Evolutionary conservation across 1,140 invertebrate genomes (phyloP), one percentile per base, ranked within the genome.

Genomic region (Heliothis subflexa): DNA sequence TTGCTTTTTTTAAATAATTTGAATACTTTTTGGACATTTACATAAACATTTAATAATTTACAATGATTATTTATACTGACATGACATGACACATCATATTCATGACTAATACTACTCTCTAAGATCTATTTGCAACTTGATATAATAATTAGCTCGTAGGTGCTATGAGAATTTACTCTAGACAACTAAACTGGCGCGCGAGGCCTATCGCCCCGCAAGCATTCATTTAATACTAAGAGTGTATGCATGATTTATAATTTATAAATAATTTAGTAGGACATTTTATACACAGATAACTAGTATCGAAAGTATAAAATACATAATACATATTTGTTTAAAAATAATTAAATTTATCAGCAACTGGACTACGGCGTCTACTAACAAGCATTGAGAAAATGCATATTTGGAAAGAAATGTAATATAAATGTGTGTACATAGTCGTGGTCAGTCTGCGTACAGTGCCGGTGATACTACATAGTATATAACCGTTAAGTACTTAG

Each of bases 21-120:
- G 91, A 94, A 94, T 94, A 94, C 93, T 94, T 93, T 94, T 93
- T 94, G 93, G 93, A 94, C 91, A 94, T 94, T 93, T 94, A 94
- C 93, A 94, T 94, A 93, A 94, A 94, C 91, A 94, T 94, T 94
- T 94, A 94, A 93, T 93, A 94, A 94, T 94, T 93, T 93, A 94
- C 92, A 94, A 87, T 93, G 93, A 93, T 92, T 92, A 92, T 93
- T 94, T 93, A 93, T 94, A 94, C 85, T 91, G 91, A 94, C 93
- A 93, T 93, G 93, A 93, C 91, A 92, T 92, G 91, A 93, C 86
- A 92, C 88, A 89, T 94, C 90, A 92, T 93, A 93, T 90, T 93
- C 87, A 88, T 92, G 91, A 87, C 91, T 93, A 93, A 92, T 81
- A 82, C 93, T 94, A 94, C 91, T 77, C 86, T 90, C 85, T 87